Percentiles rank a stretch among this genome's conserved stretches.
Conservation (phyloP, 2,797 vertebrate genomes). For the Avahi laniger region DNA sequence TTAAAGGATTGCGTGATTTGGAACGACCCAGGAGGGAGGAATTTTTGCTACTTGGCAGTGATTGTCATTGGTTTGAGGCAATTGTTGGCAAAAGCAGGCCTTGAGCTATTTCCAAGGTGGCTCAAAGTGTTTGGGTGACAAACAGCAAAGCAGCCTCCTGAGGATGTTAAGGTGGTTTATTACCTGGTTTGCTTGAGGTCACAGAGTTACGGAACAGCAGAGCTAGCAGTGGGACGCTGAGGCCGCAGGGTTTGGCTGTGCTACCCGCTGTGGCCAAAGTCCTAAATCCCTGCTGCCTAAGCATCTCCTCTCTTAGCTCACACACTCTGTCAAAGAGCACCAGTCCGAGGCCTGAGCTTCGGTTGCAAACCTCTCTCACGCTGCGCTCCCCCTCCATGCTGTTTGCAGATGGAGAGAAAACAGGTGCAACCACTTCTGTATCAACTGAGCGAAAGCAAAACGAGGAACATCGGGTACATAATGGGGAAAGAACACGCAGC, state of each 20-base stretch:
- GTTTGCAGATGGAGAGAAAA: background rate
- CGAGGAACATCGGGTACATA: accelerated
- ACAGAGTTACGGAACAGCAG: accelerated
- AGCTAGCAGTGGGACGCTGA: background rate
- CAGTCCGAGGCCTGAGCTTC: background rate
- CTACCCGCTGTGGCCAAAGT: background rate
- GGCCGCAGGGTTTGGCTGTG: background rate
- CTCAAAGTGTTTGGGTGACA: background rate
- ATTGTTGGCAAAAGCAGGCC: background rate
- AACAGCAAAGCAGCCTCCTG: background rate
- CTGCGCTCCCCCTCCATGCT: too few relatives aligned
- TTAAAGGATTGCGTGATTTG: background rate
- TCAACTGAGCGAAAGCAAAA: background rate
- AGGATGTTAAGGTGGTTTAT: background rate
- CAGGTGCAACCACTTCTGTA: background rate
- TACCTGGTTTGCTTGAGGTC: background rate
- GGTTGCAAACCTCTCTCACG: background rate
- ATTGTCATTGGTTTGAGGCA: background rate
- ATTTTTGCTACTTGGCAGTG: background rate
- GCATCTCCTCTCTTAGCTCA: too few relatives aligned
- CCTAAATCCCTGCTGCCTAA: background rate
- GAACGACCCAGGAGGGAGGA: too few relatives aligned
- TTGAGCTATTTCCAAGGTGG: background rate
- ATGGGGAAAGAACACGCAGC: accelerated
- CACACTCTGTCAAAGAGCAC: accelerated